Percentiles rank a stretch among this genome's conserved stretches.
phyloP scores from a whole-genome alignment of 1,140 invertebrate genomes.

The Acromyrmex charruanus region DNA sequence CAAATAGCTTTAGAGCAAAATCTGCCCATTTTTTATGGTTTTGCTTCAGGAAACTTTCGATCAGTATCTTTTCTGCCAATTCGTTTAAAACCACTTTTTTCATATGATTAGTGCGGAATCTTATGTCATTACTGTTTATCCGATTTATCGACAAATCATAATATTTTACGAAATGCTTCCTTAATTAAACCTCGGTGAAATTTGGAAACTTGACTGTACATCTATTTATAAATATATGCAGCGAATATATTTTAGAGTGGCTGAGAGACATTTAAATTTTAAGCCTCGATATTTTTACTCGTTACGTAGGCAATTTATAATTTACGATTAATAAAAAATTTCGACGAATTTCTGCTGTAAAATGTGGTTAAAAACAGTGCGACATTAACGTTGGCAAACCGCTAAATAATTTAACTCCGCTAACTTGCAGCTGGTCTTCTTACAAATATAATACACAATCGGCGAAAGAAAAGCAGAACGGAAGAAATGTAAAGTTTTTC shows the following conservation, averaged over 20 bases:
- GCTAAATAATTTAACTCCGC: constrained; percentile 21
- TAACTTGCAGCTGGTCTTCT: neutral
- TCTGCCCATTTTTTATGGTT: no score
- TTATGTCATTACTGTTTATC: neutral
- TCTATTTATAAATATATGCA: constrained; percentile 15
- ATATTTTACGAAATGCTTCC: neutral
- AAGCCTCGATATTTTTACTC: neutral
- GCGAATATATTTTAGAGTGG: neutral
- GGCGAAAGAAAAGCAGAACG: no score
- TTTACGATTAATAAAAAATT: neutral
- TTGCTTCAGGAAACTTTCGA: no score
- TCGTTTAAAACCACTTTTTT: no score
- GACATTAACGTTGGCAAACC: neutral
- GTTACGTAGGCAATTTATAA: neutral
- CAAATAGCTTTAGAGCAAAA: no score
- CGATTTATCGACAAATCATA: neutral
- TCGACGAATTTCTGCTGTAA: neutral
- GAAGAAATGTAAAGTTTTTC: neutral
- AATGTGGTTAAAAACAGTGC: constrained; percentile 3
- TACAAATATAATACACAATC: neutral
- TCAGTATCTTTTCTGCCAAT: no score
- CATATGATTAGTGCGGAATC: no score
- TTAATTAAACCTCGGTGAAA: neutral
- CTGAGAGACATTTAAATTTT: neutral
- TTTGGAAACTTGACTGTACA: neutral